A percentile compares a stretch with the other conserved stretches of the same genome.
phyloP scores from a whole-genome alignment of 1,140 invertebrate species.

The Geopemphigus sp. region DNA sequence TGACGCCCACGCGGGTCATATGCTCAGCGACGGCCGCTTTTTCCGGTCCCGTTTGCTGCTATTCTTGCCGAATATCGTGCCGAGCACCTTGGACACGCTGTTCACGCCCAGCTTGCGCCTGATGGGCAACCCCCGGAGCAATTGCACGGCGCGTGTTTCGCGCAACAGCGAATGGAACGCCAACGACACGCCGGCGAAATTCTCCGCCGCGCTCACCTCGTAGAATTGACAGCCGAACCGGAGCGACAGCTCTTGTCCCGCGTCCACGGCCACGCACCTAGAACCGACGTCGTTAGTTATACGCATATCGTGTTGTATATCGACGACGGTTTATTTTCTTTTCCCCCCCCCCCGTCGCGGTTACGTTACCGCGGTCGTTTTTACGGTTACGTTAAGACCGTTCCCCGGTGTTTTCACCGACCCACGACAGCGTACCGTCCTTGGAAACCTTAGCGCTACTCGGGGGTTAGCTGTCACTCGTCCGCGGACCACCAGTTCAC shows the following conservation, averaged over 20 bases:
- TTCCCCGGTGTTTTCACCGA: too few relatives aligned
- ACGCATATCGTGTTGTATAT: too few relatives aligned
- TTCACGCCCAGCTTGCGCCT: constrained; percentile 73
- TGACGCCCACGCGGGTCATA: constrained; percentile 56
- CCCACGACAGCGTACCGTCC: too few relatives aligned
- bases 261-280: constrained; percentile 74
- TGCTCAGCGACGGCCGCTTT: constrained; percentile 73
- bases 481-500: too few relatives aligned
- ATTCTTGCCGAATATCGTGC: constrained; percentile 75
- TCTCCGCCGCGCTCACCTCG: constrained; percentile 81
- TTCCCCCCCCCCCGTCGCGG: too few relatives aligned
- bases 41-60: constrained; percentile 62
- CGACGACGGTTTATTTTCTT: too few relatives aligned
- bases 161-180: constrained; percentile 76
- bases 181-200: constrained; percentile 71
- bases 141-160: constrained; percentile 70
- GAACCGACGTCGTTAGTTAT: constrained; percentile 39
- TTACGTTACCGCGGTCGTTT: too few relatives aligned
- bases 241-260: constrained; percentile 75
- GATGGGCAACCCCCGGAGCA: constrained; percentile 69
- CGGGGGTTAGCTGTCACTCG: too few relatives aligned
- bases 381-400: too few relatives aligned
- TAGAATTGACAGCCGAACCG: constrained; percentile 80
- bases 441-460: too few relatives aligned
- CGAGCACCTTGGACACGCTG: constrained; percentile 74